These are phyloP conservation scores for Myopa tessellatipennis DNA, from an alignment of 2,888 invertebrate genomes.

Conservation along the genomic window DNA sequence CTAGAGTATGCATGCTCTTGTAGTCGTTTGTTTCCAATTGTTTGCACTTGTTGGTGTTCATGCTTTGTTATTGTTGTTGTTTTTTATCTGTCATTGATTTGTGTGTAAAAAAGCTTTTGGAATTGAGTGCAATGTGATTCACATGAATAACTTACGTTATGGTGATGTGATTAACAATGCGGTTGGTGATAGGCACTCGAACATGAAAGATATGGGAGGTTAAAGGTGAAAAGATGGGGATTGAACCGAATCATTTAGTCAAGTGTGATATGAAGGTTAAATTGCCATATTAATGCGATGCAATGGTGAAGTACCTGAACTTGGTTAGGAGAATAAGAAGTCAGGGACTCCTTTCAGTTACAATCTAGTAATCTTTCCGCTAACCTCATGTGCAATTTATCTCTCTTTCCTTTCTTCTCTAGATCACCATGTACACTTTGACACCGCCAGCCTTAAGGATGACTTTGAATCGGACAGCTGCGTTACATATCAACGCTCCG, in stretches of 20 bases:
- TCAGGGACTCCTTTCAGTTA: too few species aligned
- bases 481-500: slow-evolving; percentile 67
- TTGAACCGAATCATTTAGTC: too few species aligned
- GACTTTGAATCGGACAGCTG: slow-evolving; percentile 64
- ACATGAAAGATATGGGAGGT: too few species aligned
- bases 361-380: too few species aligned
- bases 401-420: neutral
- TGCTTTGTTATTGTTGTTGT: neutral
- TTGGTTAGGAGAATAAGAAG: too few species aligned
- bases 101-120: neutral
- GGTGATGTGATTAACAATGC: neutral
- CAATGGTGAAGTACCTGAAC: too few species aligned
- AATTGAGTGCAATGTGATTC: slow-evolving; percentile 1
- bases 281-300: too few species aligned
- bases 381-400: too few species aligned
- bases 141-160: neutral
- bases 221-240: too few species aligned
- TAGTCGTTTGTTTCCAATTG: neutral
- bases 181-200: too few species aligned
- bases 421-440: slow-evolving; percentile 69
- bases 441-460: slow-evolving; percentile 62
- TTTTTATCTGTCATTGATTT: neutral
- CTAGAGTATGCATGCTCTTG: neutral
- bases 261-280: too few species aligned
- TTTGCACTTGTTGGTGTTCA: slow-evolving; percentile 13